Base-by-base conservation (phyloP, 1,140 invertebrate genomes). In the Calephelis nemesis region DNA sequence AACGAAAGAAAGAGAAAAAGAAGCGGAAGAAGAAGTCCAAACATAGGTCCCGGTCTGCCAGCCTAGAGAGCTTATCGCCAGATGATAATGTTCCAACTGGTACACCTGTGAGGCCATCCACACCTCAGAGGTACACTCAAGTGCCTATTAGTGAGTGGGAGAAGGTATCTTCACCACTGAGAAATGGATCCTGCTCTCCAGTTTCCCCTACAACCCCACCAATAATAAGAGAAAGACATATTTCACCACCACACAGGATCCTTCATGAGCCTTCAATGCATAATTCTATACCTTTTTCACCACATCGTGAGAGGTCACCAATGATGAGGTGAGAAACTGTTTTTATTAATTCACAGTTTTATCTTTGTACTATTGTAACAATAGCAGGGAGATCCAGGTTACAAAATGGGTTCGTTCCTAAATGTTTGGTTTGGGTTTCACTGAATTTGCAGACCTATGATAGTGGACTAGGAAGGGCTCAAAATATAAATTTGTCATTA, bases 21-120 rank as follows among this genome's bases (percentile, higher is more conserved):
- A 92, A 93, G 92, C 83, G 92, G 78, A 89, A 94, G 82, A 96
- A 95, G 84, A 96, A 96, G 85, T 94, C 94, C 10, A 96, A 96
- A 77, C 93, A 95, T 50, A 85, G 92, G 50, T 95, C 94, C 13
- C 92, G 94, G 50, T 95, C 95, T 67, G 91, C 94, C 0, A 96
- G 95, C 77, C 86, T 94, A 62, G 93, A 94, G 74, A 93, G 93
- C 48, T 82, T 94, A 50, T 93, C 93, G 2, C 91, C 93, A n/a
- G 93, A 92, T 71, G 93, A 94, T 73, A 90, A 91, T 69, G 71
- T 93, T n/a, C 84, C 83, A 30, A 74, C 74, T n/a, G 89, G 87
- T 68, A 83, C 85, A n/a, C 92, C 65, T 69, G 86, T 75, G 40
- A 71, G 81, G 10, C 68, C 76, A 3, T 58, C 74, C 13, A 71